A percentile compares a stretch with the other conserved stretches of the same genome.
phyloP scores from a whole-genome alignment of 35 echinoderm and acorn worm species.

The Ptychodera flava region DNA sequence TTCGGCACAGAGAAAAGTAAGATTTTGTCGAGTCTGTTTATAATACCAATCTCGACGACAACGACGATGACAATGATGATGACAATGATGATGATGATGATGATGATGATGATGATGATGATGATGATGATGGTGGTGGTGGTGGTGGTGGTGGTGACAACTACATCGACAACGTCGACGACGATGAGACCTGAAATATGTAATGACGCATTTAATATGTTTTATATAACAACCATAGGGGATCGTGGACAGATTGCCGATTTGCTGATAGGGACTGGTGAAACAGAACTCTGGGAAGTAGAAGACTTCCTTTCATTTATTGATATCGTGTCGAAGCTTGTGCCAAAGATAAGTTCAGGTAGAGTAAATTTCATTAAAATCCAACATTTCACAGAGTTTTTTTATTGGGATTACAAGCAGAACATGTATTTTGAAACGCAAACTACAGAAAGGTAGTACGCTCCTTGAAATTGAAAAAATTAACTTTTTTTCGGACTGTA shows the following conservation, averaged over 20 bases:
- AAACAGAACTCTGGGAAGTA: neutral
- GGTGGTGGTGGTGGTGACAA: neutral
- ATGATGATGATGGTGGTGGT: neutral
- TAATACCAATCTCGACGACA: neutral
- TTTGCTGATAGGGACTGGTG: neutral
- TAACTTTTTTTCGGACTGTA: no score
- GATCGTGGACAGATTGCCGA: neutral
- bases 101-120: neutral
- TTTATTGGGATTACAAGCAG: no score
- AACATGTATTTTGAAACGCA: no score
- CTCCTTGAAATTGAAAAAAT: no score
- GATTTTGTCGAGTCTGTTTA: neutral
- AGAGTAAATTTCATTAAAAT: no score
- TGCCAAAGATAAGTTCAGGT: neutral
- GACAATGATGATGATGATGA: neutral
- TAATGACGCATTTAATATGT: neutral
- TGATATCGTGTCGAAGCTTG: neutral
- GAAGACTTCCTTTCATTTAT: neutral
- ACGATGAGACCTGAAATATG: neutral
- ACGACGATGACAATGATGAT: neutral
- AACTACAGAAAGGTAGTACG: no score
- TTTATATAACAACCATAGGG: neutral
- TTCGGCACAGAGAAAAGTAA: neutral
- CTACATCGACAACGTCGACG: conserved; percentile 4
- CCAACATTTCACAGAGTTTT: no score